These are phyloP conservation scores for Saccostrea cuccullata DNA, from an alignment of 1,140 invertebrate species.

Conservation along the genomic window DNA sequence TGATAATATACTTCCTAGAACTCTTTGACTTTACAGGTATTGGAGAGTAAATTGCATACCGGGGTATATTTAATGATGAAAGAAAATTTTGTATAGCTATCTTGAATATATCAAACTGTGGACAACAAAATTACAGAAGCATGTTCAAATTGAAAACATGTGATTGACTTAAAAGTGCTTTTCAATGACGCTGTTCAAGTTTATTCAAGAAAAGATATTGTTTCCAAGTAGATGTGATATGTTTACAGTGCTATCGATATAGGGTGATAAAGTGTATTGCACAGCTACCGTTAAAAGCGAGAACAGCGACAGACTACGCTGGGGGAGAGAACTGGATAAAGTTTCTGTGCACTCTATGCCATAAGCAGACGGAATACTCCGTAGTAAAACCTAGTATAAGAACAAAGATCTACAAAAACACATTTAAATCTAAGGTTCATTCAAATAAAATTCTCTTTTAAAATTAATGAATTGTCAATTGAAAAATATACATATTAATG, in stretches of 20 bases:
- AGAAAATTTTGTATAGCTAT: not conserved
- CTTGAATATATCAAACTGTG: not conserved
- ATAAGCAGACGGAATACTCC: too few species aligned
- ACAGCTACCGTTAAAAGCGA: too few species aligned
- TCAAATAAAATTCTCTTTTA: too few species aligned
- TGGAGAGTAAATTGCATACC: not conserved
- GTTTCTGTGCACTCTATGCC: too few species aligned
- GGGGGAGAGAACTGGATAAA: too few species aligned
- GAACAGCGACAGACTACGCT: not conserved
- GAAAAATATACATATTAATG: too few species aligned
- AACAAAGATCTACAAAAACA: not conserved
- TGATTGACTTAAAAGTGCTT: conserved; percentile 4
- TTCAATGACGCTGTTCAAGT: not conserved
- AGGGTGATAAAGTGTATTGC: too few species aligned
- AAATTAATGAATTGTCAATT: too few species aligned
- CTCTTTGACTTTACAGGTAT: too few species aligned
- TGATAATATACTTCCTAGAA: too few species aligned
- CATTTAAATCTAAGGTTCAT: not conserved
- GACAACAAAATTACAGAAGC: not conserved
- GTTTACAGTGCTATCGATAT: not conserved
- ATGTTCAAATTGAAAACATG: not conserved
- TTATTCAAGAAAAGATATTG: not conserved
- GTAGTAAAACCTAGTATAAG: not conserved
- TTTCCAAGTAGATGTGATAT: conserved; percentile 17
- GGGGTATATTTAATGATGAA: not conserved